Evolutionary conservation across 2,888 invertebrate species (phyloP).

Genomic region (Coelogynopora nodosa): DNA sequence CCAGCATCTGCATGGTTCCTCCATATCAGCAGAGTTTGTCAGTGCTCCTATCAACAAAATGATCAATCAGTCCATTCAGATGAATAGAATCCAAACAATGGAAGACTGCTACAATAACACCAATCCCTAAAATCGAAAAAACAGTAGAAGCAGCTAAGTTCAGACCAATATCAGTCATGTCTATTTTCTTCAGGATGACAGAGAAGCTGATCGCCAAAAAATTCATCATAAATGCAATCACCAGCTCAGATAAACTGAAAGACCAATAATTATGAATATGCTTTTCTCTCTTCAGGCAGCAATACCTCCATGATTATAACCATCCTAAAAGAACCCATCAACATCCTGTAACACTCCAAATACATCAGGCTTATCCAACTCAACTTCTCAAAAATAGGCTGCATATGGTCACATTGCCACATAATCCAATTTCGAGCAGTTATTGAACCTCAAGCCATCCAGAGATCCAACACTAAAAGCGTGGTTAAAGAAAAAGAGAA

Average conservation of each 20-base stretch:
- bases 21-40: not conserved
- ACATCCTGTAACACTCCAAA: not conserved
- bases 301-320: not conserved
- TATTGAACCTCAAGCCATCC: constrained; percentile 46
- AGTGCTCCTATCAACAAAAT: not conserved
- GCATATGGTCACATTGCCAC: not conserved
- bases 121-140: not conserved
- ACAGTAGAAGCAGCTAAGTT: not conserved
- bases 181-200: not conserved
- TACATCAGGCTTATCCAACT: not conserved
- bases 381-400: not conserved
- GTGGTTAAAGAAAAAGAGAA: constrained; percentile 48
- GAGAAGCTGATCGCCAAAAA: not conserved
- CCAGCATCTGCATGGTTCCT: not conserved
- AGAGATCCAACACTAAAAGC: constrained; percentile 42
- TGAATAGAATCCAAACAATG: not conserved
- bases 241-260: not conserved
- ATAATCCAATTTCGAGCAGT: constrained; percentile 48
- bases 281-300: not conserved
- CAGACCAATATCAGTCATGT: not conserved
- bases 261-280: not conserved
- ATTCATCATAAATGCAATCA: no score
- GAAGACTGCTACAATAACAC: not conserved
- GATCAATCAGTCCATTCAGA: not conserved
- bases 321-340: not conserved